Percentiles rank a stretch among this genome's conserved stretches.
phyloP scores from a whole-genome alignment of 2,888 invertebrate genomes.

The Epinotia brunnichana region DNA sequence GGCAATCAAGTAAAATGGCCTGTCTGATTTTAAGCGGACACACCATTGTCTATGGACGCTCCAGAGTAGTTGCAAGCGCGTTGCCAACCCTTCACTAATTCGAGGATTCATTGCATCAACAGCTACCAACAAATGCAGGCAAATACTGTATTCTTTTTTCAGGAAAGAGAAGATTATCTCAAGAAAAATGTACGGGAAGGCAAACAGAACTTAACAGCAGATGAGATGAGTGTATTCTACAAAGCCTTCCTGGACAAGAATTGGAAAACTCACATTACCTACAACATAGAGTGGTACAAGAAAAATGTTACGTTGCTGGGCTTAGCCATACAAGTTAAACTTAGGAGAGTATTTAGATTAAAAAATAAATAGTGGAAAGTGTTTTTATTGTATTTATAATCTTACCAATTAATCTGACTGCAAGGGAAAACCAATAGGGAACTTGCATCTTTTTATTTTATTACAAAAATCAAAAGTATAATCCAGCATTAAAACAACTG shows the following conservation, averaged over 20 bases:
- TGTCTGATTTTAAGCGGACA: no score
- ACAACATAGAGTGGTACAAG: constrained; percentile 93
- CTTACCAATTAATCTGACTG: not conserved
- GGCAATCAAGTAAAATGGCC: no score
- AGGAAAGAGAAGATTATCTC: constrained; percentile 85
- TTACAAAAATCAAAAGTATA: no score
- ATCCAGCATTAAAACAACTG: no score
- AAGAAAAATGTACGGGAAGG: constrained; percentile 74
- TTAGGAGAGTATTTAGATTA: constrained; percentile 69
- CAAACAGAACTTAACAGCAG: constrained; percentile 86
- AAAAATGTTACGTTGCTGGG: constrained; percentile 87
- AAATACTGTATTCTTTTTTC: constrained; percentile 53
- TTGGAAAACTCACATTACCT: constrained; percentile 88
- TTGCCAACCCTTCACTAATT: no score
- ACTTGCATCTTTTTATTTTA: no score
- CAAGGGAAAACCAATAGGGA: no score
- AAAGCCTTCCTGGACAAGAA: constrained; percentile 93
- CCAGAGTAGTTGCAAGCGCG: no score
- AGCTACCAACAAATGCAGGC: no score
- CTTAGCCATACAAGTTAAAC: constrained; percentile 85
- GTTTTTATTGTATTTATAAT: constrained; percentile 27
- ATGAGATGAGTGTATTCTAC: constrained; percentile 95
- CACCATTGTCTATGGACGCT: no score
- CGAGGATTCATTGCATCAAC: no score
- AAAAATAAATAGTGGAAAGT: constrained; percentile 52